Conservation (phyloP, 35 echinoderm and acorn worm species). For the Diadema setosum region DNA sequence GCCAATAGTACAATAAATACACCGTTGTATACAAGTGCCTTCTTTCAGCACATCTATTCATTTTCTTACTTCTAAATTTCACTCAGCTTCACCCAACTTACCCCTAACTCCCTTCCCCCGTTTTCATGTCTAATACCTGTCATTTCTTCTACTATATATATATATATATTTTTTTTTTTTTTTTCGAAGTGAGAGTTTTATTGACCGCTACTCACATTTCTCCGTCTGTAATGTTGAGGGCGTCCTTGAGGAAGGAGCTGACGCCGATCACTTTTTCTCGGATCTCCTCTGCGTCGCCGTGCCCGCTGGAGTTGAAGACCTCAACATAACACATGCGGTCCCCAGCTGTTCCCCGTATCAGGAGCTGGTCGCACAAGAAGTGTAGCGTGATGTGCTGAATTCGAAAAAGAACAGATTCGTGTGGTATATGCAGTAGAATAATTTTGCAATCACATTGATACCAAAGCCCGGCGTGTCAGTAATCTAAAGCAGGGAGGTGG, state of each 20-base stretch:
- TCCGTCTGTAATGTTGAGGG: not conserved
- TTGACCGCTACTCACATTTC: not conserved
- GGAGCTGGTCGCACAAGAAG: not conserved
- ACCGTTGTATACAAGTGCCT: too few relatives aligned
- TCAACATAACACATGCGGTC: not conserved
- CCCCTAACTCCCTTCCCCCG: too few relatives aligned
- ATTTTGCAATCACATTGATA: not conserved
- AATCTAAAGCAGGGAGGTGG: not conserved
- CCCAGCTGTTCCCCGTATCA: not conserved
- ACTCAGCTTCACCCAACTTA: too few relatives aligned
- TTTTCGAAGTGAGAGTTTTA: too few relatives aligned
- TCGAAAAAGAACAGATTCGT: not conserved
- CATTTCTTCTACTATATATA: too few relatives aligned
- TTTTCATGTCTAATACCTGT: too few relatives aligned
- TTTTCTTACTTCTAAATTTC: too few relatives aligned
- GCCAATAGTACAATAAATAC: too few relatives aligned
- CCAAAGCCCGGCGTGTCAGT: not conserved
- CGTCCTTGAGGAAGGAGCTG: not conserved
- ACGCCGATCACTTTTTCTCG: not conserved
- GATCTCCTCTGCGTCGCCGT: not conserved
- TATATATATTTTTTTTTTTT: too few relatives aligned
- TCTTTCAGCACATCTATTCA: too few relatives aligned
- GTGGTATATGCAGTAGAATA: not conserved
- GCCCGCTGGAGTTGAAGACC: not conserved
- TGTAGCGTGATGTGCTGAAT: not conserved